phyloP scores from a whole-genome alignment of 2,888 invertebrate species.

The Orthonychiurus folsomi region DNA sequence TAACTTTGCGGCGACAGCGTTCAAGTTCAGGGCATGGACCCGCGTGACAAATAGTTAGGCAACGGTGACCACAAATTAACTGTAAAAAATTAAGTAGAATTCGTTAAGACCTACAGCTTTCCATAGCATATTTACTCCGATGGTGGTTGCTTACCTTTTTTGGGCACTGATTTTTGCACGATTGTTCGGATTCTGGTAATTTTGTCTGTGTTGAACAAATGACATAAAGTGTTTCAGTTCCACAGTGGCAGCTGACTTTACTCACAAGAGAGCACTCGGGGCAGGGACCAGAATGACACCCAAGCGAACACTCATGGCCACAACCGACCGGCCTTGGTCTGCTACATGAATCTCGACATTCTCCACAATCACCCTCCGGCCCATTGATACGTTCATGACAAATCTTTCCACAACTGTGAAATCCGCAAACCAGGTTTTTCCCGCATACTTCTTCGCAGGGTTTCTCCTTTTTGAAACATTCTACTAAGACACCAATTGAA shows the following conservation, averaged over 20 bases:
- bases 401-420: conserved; percentile 25
- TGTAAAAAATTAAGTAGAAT: conserved; percentile 44
- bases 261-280: conserved; percentile 63
- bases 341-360: conserved; percentile 33
- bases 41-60: conserved; percentile 61
- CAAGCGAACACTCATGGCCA: conserved; percentile 45
- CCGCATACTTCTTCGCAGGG: conserved; percentile 32
- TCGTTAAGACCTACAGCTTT: no score
- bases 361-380: conserved; percentile 24
- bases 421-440: conserved; percentile 19
- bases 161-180: conserved; percentile 78
- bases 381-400: conserved; percentile 23
- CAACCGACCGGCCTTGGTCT: conserved; percentile 45
- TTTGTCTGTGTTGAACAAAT: conserved; percentile 59
- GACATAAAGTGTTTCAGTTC: conserved; percentile 63
- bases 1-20: conserved; percentile 68
- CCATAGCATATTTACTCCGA: neutral
- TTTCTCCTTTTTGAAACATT: conserved; percentile 23
- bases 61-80: conserved; percentile 77
- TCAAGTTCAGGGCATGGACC: conserved; percentile 59
- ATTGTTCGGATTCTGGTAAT: conserved; percentile 44
- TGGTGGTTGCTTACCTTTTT: conserved; percentile 55
- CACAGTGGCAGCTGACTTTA: conserved; percentile 71
- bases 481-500: conserved; percentile 16
- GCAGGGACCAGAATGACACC: conserved; percentile 57